phyloP scores from a whole-genome alignment of 2,888 invertebrate species.

The Selenia dentaria region DNA sequence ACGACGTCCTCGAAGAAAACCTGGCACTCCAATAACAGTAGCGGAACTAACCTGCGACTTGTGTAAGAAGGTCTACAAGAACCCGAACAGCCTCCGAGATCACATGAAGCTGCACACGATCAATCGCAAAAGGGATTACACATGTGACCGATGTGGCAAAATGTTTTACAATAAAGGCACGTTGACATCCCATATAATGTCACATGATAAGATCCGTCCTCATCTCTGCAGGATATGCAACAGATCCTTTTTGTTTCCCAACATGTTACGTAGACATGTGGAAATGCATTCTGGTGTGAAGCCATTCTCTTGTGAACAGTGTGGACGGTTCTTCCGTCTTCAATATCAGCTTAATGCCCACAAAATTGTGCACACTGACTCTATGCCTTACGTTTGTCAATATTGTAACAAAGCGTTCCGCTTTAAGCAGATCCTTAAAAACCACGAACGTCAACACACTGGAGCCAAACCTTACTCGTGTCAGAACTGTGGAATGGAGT shows the following conservation, averaged over 20 bases:
- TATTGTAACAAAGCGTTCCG: constrained; percentile 90
- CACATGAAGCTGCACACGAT: constrained; percentile 67
- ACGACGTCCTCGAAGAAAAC: constrained; percentile 60
- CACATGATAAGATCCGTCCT: constrained; percentile 69
- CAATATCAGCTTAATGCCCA: constrained; percentile 90
- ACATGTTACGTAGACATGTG: constrained; percentile 72
- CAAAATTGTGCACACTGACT: constrained; percentile 90
- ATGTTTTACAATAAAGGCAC: constrained; percentile 77
- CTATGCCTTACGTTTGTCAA: constrained; percentile 91
- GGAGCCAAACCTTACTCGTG: constrained; percentile 90
- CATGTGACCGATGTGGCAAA: constrained; percentile 75
- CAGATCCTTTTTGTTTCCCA: constrained; percentile 69
- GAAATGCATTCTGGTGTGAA: constrained; percentile 75
- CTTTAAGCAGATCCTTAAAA: constrained; percentile 89
- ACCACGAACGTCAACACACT: constrained; percentile 90
- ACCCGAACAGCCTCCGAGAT: constrained; percentile 43
- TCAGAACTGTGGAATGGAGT: constrained; percentile 87
- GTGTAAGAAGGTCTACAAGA: constrained; percentile 72
- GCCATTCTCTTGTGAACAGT: constrained; percentile 73
- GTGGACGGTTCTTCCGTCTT: constrained; percentile 81
- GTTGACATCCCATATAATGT: constrained; percentile 70
- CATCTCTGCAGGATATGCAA: constrained; percentile 73
- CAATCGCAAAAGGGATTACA: constrained; percentile 70
- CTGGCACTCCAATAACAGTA: constrained; percentile 63
- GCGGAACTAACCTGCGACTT: constrained; percentile 68